Percentiles rank a stretch among this genome's conserved stretches.
phyloP scores from a whole-genome alignment of 2,113 vertebrate genomes.

The Phaethon lepturus region DNA sequence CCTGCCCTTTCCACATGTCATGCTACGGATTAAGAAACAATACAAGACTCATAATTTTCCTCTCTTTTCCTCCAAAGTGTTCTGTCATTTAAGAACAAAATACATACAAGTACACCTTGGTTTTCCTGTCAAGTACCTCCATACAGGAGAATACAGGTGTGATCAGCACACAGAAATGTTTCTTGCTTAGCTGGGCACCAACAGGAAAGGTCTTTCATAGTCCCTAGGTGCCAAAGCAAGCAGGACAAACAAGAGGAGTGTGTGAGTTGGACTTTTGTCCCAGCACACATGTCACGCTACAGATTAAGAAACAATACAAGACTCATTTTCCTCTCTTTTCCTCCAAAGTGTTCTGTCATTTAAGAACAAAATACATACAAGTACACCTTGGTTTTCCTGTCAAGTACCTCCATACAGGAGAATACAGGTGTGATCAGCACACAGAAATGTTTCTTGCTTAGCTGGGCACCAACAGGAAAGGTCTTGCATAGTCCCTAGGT shows the following conservation, averaged over 20 bases:
- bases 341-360: not conserved
- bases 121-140: not conserved
- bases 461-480: not conserved
- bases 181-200: not conserved
- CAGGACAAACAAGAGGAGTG: rapidly evolving
- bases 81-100: not conserved
- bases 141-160: not conserved
- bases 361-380: not conserved
- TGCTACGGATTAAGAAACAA: not conserved
- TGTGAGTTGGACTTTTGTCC: not conserved
- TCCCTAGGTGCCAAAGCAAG: not conserved
- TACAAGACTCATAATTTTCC: not conserved
- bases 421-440: not conserved
- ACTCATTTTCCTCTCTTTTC: not conserved
- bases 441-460: not conserved
- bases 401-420: not conserved
- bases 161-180: not conserved
- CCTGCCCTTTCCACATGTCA: not conserved
- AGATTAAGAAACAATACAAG: not conserved
- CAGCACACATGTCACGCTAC: too few species aligned
- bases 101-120: not conserved
- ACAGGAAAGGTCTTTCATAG: not conserved
- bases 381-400: not conserved
- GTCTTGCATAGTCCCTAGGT: not conserved
- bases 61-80: not conserved